phyloP scores from a whole-genome alignment of 2,113 vertebrate species.

The Cynocephalus volans region DNA sequence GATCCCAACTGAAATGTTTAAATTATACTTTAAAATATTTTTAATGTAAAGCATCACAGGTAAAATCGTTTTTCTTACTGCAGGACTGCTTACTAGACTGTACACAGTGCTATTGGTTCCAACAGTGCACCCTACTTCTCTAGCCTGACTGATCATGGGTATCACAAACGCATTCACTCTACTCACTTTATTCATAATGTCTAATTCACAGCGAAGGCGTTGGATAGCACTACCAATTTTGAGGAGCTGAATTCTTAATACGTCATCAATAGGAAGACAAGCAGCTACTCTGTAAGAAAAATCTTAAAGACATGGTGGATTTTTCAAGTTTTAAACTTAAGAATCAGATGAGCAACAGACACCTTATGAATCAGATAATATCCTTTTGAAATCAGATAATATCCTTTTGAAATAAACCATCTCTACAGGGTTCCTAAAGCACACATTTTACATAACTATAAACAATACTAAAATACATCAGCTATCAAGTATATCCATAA shows the following conservation, averaged over 20 bases:
- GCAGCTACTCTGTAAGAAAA: conserved; percentile 99
- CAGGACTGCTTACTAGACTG: neutral
- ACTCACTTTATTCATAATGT: conserved; percentile 98
- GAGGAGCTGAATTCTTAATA: conserved; percentile 95
- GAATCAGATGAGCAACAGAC: conserved; percentile 6
- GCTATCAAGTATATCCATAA: too few relatives aligned
- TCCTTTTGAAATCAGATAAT: neutral
- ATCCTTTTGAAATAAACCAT: neutral
- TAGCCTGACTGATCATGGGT: neutral
- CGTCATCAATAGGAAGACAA: conserved; percentile 97
- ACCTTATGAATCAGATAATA: neutral
- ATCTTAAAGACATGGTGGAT: conserved; percentile 89
- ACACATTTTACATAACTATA: neutral
- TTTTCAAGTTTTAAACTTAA: conserved; percentile 40
- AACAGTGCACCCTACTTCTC: rapidly evolving
- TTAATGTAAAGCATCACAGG: neutral
- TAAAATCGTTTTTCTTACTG: neutral
- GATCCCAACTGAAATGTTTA: neutral
- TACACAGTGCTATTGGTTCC: neutral
- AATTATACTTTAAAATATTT: neutral
- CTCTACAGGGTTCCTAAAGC: neutral
- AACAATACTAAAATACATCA: neutral
- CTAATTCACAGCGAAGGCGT: conserved; percentile 97
- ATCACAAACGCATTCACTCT: rapidly evolving
- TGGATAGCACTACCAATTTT: conserved; percentile 98